Conservation (phyloP, 2,113 vertebrate species). For the Tupaia chinensis region DNA sequence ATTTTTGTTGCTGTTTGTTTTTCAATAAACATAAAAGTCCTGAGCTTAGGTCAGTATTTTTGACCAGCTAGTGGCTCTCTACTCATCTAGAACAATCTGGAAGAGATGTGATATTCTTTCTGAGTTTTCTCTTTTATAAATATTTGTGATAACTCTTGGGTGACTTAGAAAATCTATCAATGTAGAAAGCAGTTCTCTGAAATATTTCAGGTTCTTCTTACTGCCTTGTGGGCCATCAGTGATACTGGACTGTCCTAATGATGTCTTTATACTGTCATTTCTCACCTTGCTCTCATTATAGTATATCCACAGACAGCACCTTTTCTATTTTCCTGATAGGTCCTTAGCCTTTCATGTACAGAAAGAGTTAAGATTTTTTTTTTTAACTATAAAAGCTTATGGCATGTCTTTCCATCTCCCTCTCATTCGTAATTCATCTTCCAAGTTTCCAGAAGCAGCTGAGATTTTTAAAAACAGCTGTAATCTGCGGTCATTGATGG, state of each 20-base stretch:
- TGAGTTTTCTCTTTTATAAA: neutral
- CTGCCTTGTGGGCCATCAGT: neutral
- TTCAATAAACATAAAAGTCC: neutral
- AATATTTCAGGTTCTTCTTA: neutral
- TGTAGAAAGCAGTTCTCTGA: conserved; percentile 2
- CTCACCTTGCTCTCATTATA: conserved; percentile 49
- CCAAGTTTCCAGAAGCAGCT: conserved; percentile 90
- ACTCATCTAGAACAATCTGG: neutral
- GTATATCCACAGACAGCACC: neutral
- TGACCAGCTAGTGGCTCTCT: neutral
- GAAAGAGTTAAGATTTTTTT: conserved; percentile 89
- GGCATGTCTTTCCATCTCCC: conserved; percentile 92
- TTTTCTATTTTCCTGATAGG: conserved; percentile 1
- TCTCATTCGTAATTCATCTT: conserved; percentile 94
- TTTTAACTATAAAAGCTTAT: conserved; percentile 86
- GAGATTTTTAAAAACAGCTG: conserved; percentile 97
- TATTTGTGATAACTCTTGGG: conserved; percentile 15
- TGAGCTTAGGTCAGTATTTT: neutral
- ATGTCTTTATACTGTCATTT: accelerated
- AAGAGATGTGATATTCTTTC: neutral
- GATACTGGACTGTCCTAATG: neutral
- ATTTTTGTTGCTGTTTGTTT: neutral
- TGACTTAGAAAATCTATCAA: conserved; percentile 35
- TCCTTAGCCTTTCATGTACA: conserved; percentile 35
- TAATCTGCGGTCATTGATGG: conserved; percentile 97